phyloP scores from a whole-genome alignment of 2,113 vertebrate species.

The Alouatta palliata region DNA sequence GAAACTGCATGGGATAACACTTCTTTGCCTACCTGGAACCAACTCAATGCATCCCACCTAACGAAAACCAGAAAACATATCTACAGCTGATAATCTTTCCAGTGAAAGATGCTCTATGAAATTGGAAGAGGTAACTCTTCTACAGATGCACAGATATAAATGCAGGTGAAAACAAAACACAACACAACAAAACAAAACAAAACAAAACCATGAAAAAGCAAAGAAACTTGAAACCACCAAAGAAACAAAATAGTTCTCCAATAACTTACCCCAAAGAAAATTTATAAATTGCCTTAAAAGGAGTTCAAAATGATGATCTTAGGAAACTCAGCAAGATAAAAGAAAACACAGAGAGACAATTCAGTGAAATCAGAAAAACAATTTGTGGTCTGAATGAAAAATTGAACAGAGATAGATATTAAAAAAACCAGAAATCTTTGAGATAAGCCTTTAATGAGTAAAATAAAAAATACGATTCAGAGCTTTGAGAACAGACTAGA shows the following conservation, averaged over 20 bases:
- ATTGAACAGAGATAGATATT: neutral
- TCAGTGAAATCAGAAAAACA: neutral
- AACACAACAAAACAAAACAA: no score
- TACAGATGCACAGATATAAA: neutral
- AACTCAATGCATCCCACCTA: neutral
- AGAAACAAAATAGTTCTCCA: neutral
- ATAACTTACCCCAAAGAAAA: neutral
- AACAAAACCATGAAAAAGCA: neutral
- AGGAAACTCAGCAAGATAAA: neutral
- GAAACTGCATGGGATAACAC: neutral
- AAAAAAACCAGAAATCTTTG: neutral
- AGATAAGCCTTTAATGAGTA: neutral
- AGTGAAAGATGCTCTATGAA: neutral
- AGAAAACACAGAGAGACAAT: neutral
- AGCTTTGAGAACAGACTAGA: neutral
- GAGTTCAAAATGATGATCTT: neutral
- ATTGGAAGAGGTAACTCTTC: neutral
- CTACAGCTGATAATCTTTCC: neutral
- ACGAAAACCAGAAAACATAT: neutral
- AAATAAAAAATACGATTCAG: neutral
- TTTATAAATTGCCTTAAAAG: neutral
- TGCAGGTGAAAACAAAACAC: neutral
- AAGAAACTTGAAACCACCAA: neutral
- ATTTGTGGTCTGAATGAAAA: neutral
- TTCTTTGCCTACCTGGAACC: neutral